phyloP scores from a whole-genome alignment of 2,797 vertebrate genomes.

The Gadopsis marmoratus region DNA sequence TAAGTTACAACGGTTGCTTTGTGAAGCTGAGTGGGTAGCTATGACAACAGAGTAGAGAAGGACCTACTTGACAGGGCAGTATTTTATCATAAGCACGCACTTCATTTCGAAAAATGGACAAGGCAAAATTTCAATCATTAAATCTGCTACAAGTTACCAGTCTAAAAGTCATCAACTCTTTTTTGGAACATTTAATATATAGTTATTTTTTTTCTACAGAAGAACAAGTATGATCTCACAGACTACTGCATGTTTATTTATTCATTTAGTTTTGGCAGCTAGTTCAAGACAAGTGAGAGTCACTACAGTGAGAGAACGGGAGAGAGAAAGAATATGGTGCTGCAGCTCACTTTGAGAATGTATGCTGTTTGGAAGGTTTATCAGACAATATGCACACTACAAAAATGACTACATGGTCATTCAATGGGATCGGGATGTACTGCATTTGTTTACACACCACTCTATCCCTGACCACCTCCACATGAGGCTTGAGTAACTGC shows the following conservation, averaged over 20 bases:
- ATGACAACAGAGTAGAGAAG: conserved; percentile 61
- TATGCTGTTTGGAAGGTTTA: conserved; percentile 8
- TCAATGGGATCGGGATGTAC: background rate
- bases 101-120: conserved; percentile 1
- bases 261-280: conserved; percentile 29
- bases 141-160: conserved; percentile 1
- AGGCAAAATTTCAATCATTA: conserved; percentile 21
- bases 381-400: conserved; percentile 1
- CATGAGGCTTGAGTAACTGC: background rate
- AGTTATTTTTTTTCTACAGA: background rate
- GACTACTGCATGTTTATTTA: conserved; percentile 19
- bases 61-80: conserved; percentile 47
- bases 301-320: conserved; percentile 24
- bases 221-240: background rate
- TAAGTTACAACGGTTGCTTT: conserved; percentile 34
- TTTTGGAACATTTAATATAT: background rate
- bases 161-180: background rate
- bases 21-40: conserved; percentile 56
- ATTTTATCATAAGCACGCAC: conserved; percentile 36
- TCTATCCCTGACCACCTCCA: background rate
- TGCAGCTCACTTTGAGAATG: conserved; percentile 23
- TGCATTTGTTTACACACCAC: conserved; percentile 4
- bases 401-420: background rate
- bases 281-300: conserved; percentile 32
- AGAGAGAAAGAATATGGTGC: conserved; percentile 34